Base-by-base conservation (phyloP, 1,140 invertebrate species). In the Dufourea novaeangliae region DNA sequence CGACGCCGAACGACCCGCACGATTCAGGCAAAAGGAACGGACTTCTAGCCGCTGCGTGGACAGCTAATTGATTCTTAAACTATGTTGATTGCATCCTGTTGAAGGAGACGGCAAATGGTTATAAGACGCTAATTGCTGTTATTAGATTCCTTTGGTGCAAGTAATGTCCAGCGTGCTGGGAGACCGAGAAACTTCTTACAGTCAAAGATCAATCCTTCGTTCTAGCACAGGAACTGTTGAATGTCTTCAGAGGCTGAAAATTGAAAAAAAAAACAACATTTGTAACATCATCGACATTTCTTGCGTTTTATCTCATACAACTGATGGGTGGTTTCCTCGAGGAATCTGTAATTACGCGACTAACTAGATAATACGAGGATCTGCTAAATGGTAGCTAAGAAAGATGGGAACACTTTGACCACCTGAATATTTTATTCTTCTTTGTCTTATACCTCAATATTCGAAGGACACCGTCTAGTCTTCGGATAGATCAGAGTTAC, bases 401-500 rank as follows among this genome's bases (percentile, higher is more conserved):
- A n/a, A n/a, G n/a, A n/a, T n/a, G n/a, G n/a, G n/a, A n/a, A n/a
- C n/a, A n/a, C n/a, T n/a, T n/a, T n/a, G n/a, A n/a, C n/a, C n/a
- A n/a, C n/a, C n/a, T n/a, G n/a, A n/a, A n/a, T n/a, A n/a, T n/a
- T n/a, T n/a, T n/a, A n/a, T n/a, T n/a, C n/a, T n/a, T n/a, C n/a
- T n/a, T n/a, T n/a, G n/a, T n/a, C n/a, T n/a, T n/a, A n/a, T n/a
- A n/a, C n/a, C n/a, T n/a, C n/a, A n/a, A n/a, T n/a, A n/a, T n/a
- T n/a, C n/a, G n/a, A n/a, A n/a, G 8, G 44, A 50, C 44, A n/a
- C 20, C 20, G 5, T 5, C 20, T 17, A 11, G 41, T 46, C 25
- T 12, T 14, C 41, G 0, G 56, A 61, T 6, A 37, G 29, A 71
- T 64, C 14, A 41, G 34, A 50, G 63, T 61, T 69, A 76, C 78